Base-by-base conservation (phyloP, 2,797 vertebrate genomes). In the Cygnus olor region DNA sequence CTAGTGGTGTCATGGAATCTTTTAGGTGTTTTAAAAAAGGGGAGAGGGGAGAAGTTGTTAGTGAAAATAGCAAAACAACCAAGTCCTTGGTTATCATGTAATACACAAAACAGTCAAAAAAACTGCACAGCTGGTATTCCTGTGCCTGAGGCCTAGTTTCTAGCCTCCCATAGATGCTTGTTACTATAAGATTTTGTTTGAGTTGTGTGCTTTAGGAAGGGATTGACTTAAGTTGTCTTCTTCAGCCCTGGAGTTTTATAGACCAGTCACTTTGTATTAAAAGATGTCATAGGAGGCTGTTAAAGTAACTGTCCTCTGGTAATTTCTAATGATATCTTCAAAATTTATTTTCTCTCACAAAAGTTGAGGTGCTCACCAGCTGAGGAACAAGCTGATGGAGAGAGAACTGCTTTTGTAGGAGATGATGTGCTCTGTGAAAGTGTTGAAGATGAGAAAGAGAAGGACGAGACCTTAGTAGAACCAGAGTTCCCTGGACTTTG, bases 401-500 rank as follows among this genome's bases (percentile, higher is more conserved):
- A 14, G 24, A 51, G 6, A 92, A 1, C 36, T 45, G 34, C 25
- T 42, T 28, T 66, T 32, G 40, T 8, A 5, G 69, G 9, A 70
- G 96, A 95, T 5, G 66, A 63, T 17, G 17, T 30, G 42, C 44
- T n/a, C 54, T 56, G 42, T 51, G 85, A 83, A 77, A 88, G 73
- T 10, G 36, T 3, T 58, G 80, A 61, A 24, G 76, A 83, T 22
- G 85, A 91, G 51, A 53, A 78, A 32, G 89, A 95, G 0, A 73
- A 76, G 32, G 85, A 96, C 1, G 93, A 98, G 80, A 97, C 80
- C 16, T 94, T 99, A 40, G 95, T 96, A 17, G 96, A 98, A 93
- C 99, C 99, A 1, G 99, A 99, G 95, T 98, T 99, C 94, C 95
- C 95, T 0, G 99, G 99, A 36, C 98, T 99, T 32, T 99, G 98